These are phyloP conservation scores for Micrastur ruficollis DNA, from an alignment of 2,797 vertebrate genomes.

Conservation along the genomic window DNA sequence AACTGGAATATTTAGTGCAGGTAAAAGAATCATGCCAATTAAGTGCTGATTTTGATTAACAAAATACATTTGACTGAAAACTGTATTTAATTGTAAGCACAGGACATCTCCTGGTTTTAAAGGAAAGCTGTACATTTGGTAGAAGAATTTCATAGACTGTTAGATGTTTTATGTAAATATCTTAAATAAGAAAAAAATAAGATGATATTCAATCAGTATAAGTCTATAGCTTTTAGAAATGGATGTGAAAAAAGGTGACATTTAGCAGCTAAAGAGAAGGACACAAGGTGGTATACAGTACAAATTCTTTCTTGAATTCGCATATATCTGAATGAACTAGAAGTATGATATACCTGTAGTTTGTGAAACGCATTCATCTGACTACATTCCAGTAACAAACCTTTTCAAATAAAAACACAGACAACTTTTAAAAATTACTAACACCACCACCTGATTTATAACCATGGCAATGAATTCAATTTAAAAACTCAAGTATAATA, in stretches of 20 bases:
- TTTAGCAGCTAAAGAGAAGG: background rate
- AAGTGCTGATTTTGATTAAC: background rate
- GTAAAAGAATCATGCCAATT: background rate
- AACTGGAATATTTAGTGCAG: background rate
- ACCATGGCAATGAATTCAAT: background rate
- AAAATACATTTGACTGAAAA: background rate
- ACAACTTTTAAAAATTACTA: background rate
- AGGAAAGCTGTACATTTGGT: background rate
- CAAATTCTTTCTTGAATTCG: background rate
- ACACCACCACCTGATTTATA: background rate
- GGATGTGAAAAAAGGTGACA: background rate
- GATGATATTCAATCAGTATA: background rate
- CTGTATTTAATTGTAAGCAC: background rate
- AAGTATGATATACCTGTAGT: rapidly evolving
- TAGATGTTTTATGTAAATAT: background rate
- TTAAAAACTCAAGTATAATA: background rate
- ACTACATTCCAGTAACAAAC: background rate
- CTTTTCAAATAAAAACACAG: background rate
- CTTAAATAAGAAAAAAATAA: background rate
- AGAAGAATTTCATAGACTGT: background rate
- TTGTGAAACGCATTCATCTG: background rate
- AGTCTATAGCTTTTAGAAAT: background rate
- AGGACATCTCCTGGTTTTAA: background rate
- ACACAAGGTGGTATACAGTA: background rate
- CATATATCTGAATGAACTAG: background rate